These are phyloP conservation scores for Aldabrachelys gigantea DNA, from an alignment of 2,113 vertebrate species.

Conservation along the genomic window DNA sequence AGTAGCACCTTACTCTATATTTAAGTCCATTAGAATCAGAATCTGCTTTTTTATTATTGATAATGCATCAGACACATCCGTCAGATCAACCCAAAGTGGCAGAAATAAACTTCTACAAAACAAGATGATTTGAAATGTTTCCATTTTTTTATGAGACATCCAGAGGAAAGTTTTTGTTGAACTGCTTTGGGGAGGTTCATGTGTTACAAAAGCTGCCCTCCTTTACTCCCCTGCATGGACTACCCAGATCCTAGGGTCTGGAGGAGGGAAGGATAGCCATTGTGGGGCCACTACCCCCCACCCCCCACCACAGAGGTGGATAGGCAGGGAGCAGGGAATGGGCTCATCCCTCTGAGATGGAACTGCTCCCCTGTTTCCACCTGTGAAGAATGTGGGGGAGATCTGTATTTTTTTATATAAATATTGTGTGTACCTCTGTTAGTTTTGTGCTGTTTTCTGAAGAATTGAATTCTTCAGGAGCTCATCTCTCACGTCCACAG, in stretches of 20 bases:
- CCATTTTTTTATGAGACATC: background rate
- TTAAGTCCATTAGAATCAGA: background rate
- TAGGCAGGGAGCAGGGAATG: background rate
- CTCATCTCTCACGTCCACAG: background rate
- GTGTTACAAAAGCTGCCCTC: background rate
- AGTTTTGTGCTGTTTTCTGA: background rate
- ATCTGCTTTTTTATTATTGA: background rate
- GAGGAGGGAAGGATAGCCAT: background rate
- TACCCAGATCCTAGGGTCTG: background rate
- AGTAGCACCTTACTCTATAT: background rate
- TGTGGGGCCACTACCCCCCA: background rate
- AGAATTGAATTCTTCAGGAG: background rate
- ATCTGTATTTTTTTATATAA: background rate
- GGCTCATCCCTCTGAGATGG: background rate
- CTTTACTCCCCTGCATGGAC: background rate
- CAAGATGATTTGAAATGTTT: background rate
- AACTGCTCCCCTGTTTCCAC: background rate
- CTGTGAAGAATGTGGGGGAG: background rate
- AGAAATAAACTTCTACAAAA: background rate
- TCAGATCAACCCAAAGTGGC: background rate
- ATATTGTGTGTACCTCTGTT: background rate
- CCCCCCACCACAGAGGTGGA: background rate
- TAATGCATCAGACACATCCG: background rate
- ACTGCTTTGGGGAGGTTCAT: background rate
- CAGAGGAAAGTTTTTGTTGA: background rate